Base-by-base conservation (phyloP, 1,140 invertebrate species). In the Formica exsecta region DNA sequence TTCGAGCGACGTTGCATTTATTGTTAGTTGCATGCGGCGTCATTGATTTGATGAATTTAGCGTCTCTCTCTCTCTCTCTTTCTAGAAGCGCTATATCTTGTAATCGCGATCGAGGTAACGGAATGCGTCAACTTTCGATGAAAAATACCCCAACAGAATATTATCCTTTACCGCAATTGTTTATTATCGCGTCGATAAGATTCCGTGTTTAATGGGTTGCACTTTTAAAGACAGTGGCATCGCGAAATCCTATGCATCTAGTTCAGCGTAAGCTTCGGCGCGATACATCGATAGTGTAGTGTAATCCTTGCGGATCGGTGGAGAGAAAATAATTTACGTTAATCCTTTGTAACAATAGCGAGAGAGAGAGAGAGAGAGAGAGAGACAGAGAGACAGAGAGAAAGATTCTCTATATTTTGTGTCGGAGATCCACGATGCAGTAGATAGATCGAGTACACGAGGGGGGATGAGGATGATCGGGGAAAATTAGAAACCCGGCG, bases 301-400 rank as follows among this genome's bases (percentile, higher is more conserved):
- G 80, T 87, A 74, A 83, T 83, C 79, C 79, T 13, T 70, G 9
- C 38, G 79, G 38, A 74, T 74, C 68, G 68, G 13, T 32, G 64
- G 64, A 32, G 32, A 66, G 48, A 68, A 83, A 83, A 83, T 83
- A 83, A 83, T 83, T 83, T 83, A 83, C 79, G 79, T 83, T 83
- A 74, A 83, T 73, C 79, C 79, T 74, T 83, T 83, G 79, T 83
- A 83, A 83, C 68, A 68, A 51, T 51, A 51, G 48, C 3, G 48
- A 51, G 48, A 51, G 48, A 13, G 44, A 48, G 44, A 81, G 66
- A 81, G 66, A 68, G 44, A 16, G 44, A 81, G 66, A 73, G 66
- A 68, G 44, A 13, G 44, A 81, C 54, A 73, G 54, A 51, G 48
- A 16, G 48, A 51, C n/a, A n/a, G 48, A 41, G 41, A 41, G 41